Evolutionary conservation across 2,113 vertebrate species (phyloP), one percentile per base, ranked within the genome.

Genomic region (Amazona guildingii): DNA sequence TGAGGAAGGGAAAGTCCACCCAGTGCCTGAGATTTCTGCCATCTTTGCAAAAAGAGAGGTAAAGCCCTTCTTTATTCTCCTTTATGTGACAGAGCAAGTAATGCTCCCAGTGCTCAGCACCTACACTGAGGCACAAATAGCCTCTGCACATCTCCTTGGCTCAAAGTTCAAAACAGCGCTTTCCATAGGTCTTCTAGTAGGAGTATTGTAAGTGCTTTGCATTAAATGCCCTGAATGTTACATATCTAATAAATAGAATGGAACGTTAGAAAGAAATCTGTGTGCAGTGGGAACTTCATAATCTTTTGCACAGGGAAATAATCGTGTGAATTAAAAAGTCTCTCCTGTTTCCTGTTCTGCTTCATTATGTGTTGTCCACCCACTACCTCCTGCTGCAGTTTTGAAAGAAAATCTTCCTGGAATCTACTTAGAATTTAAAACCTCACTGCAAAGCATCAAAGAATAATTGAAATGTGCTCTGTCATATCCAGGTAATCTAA

Each of bases 391-490:
- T 83, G 63, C 39, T 90, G 54, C 75, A 77, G 28, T 62, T 84
- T 76, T 69, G 35, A 73, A 91, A 91, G 62, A 78, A 92, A 79
- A 83, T 83, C 44, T 88, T 84, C 77, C 83, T 74, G 78, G 79
- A 93, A 91, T 94, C 85, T 96, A 90, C 89, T 96, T 96, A 73
- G 79, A 94, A 86, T 67, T 76, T 81, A 77, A 79, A 94, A 72
- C 79, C 39, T 52, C 83, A 55, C 77, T 90, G 82, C 64, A 92
- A 80, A 88, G 82, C 59, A 87, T 77, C 72, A 95, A 91, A 92
- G 62, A 74, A 84, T 82, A 88, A 88, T 79, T 57, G 91, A 87
- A 92, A 83, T 17, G 4, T 79, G 39, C 87, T 95, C 73, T 70
- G 37, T 90, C 66, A 76, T 89, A 86, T 82, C 80, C 80, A 69